Conservation (phyloP, 2,888 invertebrate species). For the Pogonocherus hispidulus region DNA sequence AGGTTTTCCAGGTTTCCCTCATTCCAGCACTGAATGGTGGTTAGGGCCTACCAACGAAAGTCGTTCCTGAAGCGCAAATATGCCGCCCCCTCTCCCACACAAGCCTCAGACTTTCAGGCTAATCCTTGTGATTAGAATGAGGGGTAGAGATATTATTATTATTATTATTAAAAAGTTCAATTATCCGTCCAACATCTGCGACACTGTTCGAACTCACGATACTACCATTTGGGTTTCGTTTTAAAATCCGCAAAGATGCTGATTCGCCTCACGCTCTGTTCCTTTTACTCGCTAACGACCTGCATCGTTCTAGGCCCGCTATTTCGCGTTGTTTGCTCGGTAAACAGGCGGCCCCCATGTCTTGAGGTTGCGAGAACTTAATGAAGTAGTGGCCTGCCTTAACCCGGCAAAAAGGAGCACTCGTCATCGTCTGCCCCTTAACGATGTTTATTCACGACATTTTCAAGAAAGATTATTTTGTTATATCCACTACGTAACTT, state of each 20-base stretch:
- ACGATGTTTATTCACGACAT: constrained; percentile 9
- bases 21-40: too few species aligned
- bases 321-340: constrained; percentile 25
- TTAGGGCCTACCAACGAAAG: too few species aligned
- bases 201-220: too few species aligned
- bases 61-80: too few species aligned
- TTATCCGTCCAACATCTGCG: too few species aligned
- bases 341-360: constrained; percentile 22
- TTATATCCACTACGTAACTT: too few species aligned
- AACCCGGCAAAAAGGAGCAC: neutral
- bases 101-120: too few species aligned
- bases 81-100: too few species aligned
- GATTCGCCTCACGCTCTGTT: constrained; percentile 3
- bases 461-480: neutral
- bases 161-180: too few species aligned
- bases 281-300: constrained; percentile 16
- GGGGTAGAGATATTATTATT: too few species aligned
- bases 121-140: too few species aligned
- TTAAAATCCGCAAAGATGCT: neutral
- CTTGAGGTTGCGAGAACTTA: constrained; percentile 8
- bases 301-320: constrained; percentile 20
- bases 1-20: too few species aligned
- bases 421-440: constrained; percentile 9
- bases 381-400: constrained; percentile 18
- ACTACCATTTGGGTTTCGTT: constrained; percentile 14